These are phyloP conservation scores for Lutjanus argentimaculatus DNA, from an alignment of 2,797 vertebrate genomes.

Conservation along the genomic window DNA sequence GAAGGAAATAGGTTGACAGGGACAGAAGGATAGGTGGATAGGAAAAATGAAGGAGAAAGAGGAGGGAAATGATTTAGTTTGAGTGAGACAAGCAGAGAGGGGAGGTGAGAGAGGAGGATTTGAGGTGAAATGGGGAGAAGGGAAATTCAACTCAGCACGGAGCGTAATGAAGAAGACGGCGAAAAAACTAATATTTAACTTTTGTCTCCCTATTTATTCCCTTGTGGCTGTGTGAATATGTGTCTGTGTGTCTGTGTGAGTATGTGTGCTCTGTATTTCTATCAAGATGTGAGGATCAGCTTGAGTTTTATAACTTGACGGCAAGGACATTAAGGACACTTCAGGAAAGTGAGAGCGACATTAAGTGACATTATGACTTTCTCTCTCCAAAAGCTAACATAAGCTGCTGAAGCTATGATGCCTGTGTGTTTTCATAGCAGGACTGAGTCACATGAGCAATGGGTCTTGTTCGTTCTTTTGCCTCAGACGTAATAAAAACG, in stretches of 20 bases:
- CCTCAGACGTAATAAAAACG: no score
- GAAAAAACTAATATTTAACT: slow-evolving; percentile 25
- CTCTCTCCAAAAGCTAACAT: no score
- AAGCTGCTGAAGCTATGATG: no score
- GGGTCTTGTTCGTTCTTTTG: no score
- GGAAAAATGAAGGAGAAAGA: slow-evolving; percentile 9
- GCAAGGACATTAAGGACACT: slow-evolving; percentile 7
- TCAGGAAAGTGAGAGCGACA: not conserved
- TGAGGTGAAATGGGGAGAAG: slow-evolving; percentile 31
- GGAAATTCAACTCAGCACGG: slow-evolving; percentile 48
- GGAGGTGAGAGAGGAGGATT: slow-evolving; percentile 31
- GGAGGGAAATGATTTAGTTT: slow-evolving; percentile 28
- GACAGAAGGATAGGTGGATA: slow-evolving; percentile 36
- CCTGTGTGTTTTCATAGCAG: no score
- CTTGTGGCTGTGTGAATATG: not conserved
- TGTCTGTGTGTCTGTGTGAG: slow-evolving; percentile 1
- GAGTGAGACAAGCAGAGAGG: slow-evolving; percentile 1
- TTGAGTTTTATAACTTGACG: not conserved
- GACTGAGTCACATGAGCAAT: no score
- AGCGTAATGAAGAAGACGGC: slow-evolving; percentile 23
- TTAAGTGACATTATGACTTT: no score
- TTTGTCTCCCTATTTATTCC: slow-evolving; percentile 32
- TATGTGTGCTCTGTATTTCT: not conserved
- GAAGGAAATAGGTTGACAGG: slow-evolving; percentile 58
- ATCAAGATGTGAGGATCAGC: not conserved